phyloP scores from a whole-genome alignment of 2,797 vertebrate genomes.

The Typhlichthys eigenmanni region DNA sequence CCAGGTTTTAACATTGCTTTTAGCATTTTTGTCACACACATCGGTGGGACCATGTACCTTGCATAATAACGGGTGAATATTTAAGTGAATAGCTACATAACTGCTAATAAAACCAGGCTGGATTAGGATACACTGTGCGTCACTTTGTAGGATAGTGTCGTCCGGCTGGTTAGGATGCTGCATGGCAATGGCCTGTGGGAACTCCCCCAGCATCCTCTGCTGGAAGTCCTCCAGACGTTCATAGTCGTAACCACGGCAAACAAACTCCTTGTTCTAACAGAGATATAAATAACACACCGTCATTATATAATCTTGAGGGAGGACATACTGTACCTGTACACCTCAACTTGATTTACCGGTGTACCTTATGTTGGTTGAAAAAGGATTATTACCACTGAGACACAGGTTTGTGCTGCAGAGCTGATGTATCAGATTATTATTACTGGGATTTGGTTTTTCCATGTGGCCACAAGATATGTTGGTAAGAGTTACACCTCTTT shows the following conservation, averaged over 20 bases:
- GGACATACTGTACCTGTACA: too few species aligned
- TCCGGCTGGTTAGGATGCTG: constrained; percentile 98
- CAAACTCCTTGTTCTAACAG: constrained; percentile 95
- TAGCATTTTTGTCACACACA: neutral
- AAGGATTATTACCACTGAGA: neutral
- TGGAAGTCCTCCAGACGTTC: constrained; percentile 97
- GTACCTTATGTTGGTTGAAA: neutral
- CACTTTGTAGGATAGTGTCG: constrained; percentile 92
- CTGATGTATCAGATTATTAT: too few species aligned
- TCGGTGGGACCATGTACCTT: neutral
- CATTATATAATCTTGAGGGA: neutral
- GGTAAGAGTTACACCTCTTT: too few species aligned
- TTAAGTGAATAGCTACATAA: neutral
- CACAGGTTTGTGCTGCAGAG: neutral
- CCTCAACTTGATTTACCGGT: neutral
- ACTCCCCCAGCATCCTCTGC: constrained; percentile 98
- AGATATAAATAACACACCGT: constrained; percentile 11
- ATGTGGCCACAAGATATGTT: too few species aligned
- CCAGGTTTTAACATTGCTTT: constrained; percentile 2
- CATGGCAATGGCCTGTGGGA: constrained; percentile 98
- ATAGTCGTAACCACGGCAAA: constrained; percentile 97
- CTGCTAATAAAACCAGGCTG: neutral
- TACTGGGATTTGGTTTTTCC: too few species aligned
- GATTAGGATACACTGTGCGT: constrained; percentile 95
- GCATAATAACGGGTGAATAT: neutral